A percentile compares a stretch with the other conserved stretches of the same genome.
Conservation (phyloP, 2,888 invertebrate genomes). For the Lissocephala sabroskyi region DNA sequence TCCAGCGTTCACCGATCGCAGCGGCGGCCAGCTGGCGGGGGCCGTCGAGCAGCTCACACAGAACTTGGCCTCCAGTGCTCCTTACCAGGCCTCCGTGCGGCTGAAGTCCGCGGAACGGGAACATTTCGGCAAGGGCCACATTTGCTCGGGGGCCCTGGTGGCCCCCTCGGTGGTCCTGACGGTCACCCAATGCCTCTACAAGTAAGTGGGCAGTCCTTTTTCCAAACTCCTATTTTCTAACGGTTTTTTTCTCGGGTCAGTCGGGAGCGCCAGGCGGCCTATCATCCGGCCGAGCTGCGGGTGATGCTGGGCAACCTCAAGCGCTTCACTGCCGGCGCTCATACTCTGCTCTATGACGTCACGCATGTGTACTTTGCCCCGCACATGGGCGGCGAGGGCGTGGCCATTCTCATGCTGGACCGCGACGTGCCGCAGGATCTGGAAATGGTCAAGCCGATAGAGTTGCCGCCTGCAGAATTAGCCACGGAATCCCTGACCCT, state of each 20-base stretch:
- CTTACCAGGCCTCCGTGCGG: constrained; percentile 68
- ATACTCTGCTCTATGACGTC: constrained; percentile 46
- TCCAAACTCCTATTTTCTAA: background rate
- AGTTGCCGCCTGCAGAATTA: constrained; percentile 22
- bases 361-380: constrained; percentile 60
- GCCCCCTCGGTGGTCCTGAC: constrained; percentile 64
- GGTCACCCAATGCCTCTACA: constrained; percentile 58
- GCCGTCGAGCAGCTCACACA: background rate
- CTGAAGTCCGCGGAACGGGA: constrained; percentile 42
- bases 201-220: constrained; percentile 40
- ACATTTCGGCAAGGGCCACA: constrained; percentile 65
- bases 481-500: background rate
- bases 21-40: no score
- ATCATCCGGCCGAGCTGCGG: constrained; percentile 65
- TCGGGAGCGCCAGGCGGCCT: constrained; percentile 26
- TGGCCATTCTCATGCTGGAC: constrained; percentile 64
- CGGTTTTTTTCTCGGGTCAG: background rate
- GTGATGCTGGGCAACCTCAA: constrained; percentile 58
- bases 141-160: constrained; percentile 68
- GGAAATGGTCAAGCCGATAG: constrained; percentile 47
- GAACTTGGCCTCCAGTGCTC: constrained; percentile 13
- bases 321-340: constrained; percentile 36
- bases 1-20: no score
- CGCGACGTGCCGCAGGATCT: constrained; percentile 51
- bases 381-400: constrained; percentile 38